Evolutionary conservation across 2,797 vertebrate genomes (phyloP).

Genomic region (Sparidentex hasta): DNA sequence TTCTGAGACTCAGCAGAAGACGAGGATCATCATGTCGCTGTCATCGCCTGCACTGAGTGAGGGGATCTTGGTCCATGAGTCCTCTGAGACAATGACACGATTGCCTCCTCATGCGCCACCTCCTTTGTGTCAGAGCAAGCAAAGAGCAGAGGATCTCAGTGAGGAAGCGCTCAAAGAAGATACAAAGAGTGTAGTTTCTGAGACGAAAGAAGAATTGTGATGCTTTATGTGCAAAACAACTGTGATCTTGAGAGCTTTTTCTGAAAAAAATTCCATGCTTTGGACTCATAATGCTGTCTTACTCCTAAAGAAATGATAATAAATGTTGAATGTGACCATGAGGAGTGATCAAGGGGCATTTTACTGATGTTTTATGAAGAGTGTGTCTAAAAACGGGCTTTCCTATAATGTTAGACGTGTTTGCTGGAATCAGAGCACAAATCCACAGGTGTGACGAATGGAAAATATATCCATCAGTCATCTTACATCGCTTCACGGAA

Average conservation of each 20-base stretch:
- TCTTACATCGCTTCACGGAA: constrained; percentile 17
- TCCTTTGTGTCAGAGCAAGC: background rate
- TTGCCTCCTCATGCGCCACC: background rate
- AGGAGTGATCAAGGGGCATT: background rate
- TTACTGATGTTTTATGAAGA: background rate
- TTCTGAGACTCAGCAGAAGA: constrained; percentile 7
- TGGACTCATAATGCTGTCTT: constrained; percentile 25
- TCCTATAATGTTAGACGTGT: background rate
- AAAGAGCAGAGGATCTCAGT: background rate
- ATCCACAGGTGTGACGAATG: constrained; percentile 9
- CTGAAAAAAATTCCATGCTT: background rate
- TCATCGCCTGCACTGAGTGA: constrained; percentile 27
- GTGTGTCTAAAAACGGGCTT: background rate
- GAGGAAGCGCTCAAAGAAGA: constrained; percentile 2
- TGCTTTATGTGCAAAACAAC: constrained; percentile 13
- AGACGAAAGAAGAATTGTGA: constrained; percentile 47
- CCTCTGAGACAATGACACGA: background rate
- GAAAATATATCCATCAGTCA: constrained; percentile 18
- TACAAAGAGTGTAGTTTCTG: background rate
- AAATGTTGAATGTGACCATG: background rate
- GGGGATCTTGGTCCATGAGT: background rate
- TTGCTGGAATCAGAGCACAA: background rate
- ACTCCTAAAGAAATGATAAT: background rate
- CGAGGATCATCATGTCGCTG: constrained; percentile 17
- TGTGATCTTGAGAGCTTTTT: constrained; percentile 4